phyloP scores from a whole-genome alignment of 2,113 vertebrate species.

The Capreolus pygargus region DNA sequence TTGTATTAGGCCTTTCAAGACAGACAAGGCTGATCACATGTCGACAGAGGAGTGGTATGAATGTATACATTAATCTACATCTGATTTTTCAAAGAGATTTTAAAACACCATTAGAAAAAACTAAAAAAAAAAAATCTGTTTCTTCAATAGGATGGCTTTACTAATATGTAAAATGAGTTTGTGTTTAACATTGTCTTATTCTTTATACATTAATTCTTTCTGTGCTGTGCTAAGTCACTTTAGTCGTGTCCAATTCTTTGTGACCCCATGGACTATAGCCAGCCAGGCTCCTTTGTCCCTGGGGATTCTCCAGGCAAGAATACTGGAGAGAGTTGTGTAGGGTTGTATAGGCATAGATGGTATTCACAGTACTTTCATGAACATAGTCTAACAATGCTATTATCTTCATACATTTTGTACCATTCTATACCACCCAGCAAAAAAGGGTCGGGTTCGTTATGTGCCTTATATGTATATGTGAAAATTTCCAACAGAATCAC shows the following conservation, averaged over 20 bases:
- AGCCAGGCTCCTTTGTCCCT: neutral
- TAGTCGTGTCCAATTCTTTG: neutral
- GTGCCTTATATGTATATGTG: neutral
- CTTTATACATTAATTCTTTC: neutral
- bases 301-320: neutral
- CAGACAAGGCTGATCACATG: neutral
- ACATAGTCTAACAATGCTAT: neutral
- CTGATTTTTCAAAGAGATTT: neutral
- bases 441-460: neutral
- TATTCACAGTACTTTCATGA: neutral
- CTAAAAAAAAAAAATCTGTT: neutral
- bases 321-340: neutral
- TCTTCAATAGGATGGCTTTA: neutral
- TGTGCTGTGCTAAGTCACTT: neutral
- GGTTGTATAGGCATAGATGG: neutral
- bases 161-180: neutral
- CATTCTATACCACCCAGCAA: neutral
- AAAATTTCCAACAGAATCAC: neutral
- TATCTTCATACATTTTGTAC: neutral
- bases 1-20: neutral
- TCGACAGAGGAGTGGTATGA: neutral
- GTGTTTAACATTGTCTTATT: neutral
- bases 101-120: neutral
- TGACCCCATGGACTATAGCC: no score
- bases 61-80: neutral